Evolutionary conservation across 2,797 vertebrate species (phyloP), one percentile per base, ranked within the genome.

Genomic region (Lateolabrax maculatus): DNA sequence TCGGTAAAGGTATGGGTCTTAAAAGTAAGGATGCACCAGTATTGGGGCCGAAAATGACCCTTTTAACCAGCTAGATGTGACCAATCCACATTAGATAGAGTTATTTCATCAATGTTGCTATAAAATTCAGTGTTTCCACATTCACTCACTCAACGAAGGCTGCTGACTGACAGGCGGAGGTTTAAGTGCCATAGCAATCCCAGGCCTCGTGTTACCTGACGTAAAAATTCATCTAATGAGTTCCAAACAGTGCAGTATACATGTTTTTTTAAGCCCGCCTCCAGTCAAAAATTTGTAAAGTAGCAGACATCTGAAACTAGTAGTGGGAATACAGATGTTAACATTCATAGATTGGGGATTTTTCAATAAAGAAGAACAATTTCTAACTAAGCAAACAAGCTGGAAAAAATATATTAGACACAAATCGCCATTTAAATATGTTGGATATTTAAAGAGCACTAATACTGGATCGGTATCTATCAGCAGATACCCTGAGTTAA

Each of bases 161-260:
- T 37, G 53, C 81, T 31, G 52, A 69, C 49, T 39, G 39, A 53
- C 71, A 36, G 39, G 12, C 27, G 21, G 34, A 29, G 31, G 31
- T 5, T 23, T n/a, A 25, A 68, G 18, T n/a, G 1, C 18, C 9
- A 29, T 12, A 37, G 31, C 15, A 31, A 21, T 7, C 29, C 15
- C 27, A 15, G 27, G 4, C 68, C 37, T 65, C 46, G 44, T 39
- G 13, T 39, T 15, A 34, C 10, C 19, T 31, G 1, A 55, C 39
- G 37, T 36, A 12, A 9, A 49, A 15, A 23, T 29, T 6, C 51
- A 13, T 51, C 16, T 41, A 21, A 2, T 43, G 36, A 36, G 27
- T 21, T 23, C 10, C 9, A 63, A 25, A 31, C 43, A 34, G 19
- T 34, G 29, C 5, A 46, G 18, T 9, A 12, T 5, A 15, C 21